phyloP scores from a whole-genome alignment of 2,113 vertebrate species.

The Laticauda laticaudata region DNA sequence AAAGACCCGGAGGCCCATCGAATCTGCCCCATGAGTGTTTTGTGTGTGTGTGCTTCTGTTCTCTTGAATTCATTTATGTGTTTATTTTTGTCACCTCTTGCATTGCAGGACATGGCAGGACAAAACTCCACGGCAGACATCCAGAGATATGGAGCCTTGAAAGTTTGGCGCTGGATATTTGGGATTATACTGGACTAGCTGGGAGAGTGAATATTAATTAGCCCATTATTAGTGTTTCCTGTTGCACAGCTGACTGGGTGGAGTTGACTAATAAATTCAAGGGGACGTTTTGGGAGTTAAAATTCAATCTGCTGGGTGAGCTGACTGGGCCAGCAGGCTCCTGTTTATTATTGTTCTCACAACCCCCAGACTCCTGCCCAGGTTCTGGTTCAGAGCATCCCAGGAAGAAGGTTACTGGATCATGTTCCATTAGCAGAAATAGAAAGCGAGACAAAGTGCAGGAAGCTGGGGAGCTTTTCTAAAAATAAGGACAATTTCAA shows the following conservation, averaged over 20 bases:
- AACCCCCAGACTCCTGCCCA: neutral
- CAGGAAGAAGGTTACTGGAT: neutral
- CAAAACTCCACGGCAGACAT: neutral
- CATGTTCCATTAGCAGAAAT: neutral
- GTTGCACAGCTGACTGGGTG: neutral
- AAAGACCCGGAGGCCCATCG: neutral
- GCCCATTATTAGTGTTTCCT: neutral
- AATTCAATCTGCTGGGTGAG: neutral
- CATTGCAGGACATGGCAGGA: neutral
- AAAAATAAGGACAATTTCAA: neutral
- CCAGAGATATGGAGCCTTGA: neutral
- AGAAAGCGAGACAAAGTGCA: neutral
- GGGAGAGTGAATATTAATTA: neutral
- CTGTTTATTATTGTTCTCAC: neutral
- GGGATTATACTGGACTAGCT: neutral
- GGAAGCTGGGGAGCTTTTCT: neutral
- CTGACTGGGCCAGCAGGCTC: neutral
- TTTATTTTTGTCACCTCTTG: neutral
- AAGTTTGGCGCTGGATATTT: neutral
- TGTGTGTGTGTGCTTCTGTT: neutral
- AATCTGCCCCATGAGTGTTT: neutral
- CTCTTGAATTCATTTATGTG: neutral
- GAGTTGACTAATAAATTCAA: neutral
- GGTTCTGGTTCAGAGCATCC: neutral
- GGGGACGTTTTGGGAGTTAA: neutral